phyloP scores from a whole-genome alignment of 1,140 invertebrate species.

The Spodoptera frugiperda region DNA sequence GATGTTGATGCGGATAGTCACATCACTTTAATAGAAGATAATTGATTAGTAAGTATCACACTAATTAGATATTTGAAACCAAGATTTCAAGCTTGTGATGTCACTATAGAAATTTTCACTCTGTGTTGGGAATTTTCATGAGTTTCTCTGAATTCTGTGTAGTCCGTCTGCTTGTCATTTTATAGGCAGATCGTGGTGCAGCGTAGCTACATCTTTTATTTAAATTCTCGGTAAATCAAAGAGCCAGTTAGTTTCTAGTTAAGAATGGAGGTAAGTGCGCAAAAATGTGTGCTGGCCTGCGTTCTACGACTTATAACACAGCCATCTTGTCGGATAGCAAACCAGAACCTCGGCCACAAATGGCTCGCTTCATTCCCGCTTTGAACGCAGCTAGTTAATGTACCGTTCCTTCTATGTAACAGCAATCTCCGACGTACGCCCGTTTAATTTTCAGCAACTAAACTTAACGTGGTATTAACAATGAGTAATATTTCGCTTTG shows the following conservation, averaged over 20 bases:
- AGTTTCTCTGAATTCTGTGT: not conserved
- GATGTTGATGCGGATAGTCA: conserved; percentile 9
- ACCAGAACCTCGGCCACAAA: conserved; percentile 65
- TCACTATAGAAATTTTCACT: no score
- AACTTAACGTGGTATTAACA: conserved; percentile 32
- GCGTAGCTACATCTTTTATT: conserved; percentile 4
- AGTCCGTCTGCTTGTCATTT: not conserved
- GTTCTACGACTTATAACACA: conserved; percentile 42
- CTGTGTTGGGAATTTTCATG: not conserved
- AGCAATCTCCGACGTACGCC: conserved; percentile 40
- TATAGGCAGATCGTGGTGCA: not conserved
- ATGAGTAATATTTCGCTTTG: conserved; percentile 47
- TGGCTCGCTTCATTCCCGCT: conserved; percentile 65
- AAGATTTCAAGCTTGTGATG: no score
- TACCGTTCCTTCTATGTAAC: conserved; percentile 53
- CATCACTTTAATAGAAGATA: not conserved
- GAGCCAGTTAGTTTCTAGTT: conserved; percentile 38
- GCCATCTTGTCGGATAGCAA: conserved; percentile 50
- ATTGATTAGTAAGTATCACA: no score
- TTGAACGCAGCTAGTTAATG: conserved; percentile 60
- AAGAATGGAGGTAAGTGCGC: conserved; percentile 19
- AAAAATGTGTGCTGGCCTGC: conserved; percentile 26
- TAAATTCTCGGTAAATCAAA: conserved; percentile 30
- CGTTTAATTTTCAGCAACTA: conserved; percentile 48
- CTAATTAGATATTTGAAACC: no score